Base-by-base conservation (phyloP, 2,888 invertebrate species). In the Drosophila pseudotalamancana region DNA sequence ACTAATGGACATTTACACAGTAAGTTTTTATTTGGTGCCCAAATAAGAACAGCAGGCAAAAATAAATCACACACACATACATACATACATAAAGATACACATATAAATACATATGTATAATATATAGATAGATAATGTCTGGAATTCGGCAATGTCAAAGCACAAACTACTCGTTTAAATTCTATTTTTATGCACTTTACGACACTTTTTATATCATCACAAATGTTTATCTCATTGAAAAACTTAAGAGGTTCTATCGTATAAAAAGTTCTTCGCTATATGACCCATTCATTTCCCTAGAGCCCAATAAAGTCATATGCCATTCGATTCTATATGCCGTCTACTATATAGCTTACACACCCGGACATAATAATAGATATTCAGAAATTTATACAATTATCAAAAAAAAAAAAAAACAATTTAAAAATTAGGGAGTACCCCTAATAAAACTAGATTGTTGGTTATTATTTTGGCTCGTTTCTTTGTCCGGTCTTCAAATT, bases 131-230 rank as follows among this genome's bases (percentile, higher is more conserved):
- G n/a, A n/a, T n/a, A 50, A 40, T 51, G 50, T 12, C 32, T 32
- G 31, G 45, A 23, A 25, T 25, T 45, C 45, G 25, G 53, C 23
- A 37, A 59, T 59, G 60, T 59, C 23, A 49, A 43, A 66, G 42
- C 25, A 29, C 32, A 16, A 45, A 16, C 37, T 32, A 29, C 9
- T 29, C 45, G 8, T 35, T 5, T 8, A 34, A n/a, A 37, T 48
- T 63, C 51, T 71, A 67, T 63, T 67, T 62, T 19, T 61, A 59
- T 37, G 37, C 48, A 49, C 37, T 69, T 73, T 59, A 70, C 45
- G 69, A 70, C 53, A 35, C 12, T 65, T 54, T n/a, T 64, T 64
- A 54, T 39, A 54, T 16, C 55, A 27, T 16, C 35, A 3, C 16
- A 8, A 3, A 29, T 14, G 4, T 8, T 23, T 31, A 14, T 9